Evolutionary conservation across 2,113 vertebrate genomes (phyloP).

Genomic region (human (Homo sapiens)): DNA sequence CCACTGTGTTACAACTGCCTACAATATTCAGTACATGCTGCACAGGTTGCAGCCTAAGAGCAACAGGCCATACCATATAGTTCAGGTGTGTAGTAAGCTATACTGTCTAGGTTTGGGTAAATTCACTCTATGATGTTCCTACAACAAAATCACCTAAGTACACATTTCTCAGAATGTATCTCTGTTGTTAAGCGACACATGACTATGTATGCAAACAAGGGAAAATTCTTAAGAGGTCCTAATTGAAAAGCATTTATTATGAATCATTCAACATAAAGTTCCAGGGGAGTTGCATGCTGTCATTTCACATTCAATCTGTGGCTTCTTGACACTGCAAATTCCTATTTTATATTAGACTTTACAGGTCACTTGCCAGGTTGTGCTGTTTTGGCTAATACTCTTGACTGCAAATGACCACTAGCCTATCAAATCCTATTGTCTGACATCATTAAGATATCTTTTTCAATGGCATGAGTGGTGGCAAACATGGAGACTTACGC

Average conservation of each 20-base stretch:
- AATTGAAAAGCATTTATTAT: constrained; percentile 9
- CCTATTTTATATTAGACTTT: not conserved
- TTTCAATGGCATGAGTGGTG: not conserved
- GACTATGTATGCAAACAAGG: not conserved
- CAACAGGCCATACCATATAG: not conserved
- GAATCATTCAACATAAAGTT: not conserved
- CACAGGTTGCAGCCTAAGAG: not conserved
- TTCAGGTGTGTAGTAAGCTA: not conserved
- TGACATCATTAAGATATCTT: not conserved
- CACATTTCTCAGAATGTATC: not conserved
- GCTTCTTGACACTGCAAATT: not conserved
- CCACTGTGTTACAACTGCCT: not conserved
- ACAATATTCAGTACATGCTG: not conserved
- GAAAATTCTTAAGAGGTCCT: not conserved
- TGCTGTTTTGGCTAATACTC: not conserved
- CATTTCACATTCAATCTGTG: not conserved
- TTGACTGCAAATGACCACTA: not conserved
- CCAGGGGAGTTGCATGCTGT: not conserved
- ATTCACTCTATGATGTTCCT: not conserved
- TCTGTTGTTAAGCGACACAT: not conserved
- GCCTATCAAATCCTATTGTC: not conserved
- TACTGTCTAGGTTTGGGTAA: not conserved
- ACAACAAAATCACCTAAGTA: not conserved
- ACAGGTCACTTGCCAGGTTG: not conserved
- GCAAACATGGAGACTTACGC: not conserved